Percentiles rank a stretch among this genome's conserved stretches.
Conservation (phyloP, 2,797 vertebrate species). For the Salmo trutta region DNA sequence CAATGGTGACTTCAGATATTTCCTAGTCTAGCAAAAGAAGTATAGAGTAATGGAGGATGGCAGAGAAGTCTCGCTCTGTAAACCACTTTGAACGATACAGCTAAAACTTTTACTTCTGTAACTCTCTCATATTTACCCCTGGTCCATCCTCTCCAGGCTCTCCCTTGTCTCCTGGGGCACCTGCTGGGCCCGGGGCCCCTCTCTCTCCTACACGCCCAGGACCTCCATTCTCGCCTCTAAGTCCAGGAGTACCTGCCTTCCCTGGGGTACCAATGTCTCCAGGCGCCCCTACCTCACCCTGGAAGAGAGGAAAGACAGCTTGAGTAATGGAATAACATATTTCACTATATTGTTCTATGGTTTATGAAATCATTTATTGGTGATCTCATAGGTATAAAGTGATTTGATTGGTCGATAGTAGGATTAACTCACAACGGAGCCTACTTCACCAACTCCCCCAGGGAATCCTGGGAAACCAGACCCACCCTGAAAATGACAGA, state of each 20-base stretch:
- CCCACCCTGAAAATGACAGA: slow-evolving; percentile 78
- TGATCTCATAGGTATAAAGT: neutral
- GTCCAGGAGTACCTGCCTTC: slow-evolving; percentile 87
- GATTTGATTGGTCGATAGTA: neutral
- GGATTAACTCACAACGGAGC: slow-evolving; percentile 82
- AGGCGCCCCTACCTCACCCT: slow-evolving; percentile 88
- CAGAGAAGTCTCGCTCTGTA: slow-evolving; percentile 60
- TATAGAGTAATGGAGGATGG: neutral
- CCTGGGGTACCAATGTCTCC: slow-evolving; percentile 87
- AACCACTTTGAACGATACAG: slow-evolving; percentile 55
- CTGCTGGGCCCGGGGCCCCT: slow-evolving; percentile 82
- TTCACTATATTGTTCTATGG: neutral
- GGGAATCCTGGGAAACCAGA: slow-evolving; percentile 94
- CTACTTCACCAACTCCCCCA: slow-evolving; percentile 88
- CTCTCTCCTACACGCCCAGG: slow-evolving; percentile 85
- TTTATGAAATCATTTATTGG: neutral
- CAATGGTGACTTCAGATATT: neutral
- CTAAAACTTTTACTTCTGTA: neutral
- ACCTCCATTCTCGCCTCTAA: slow-evolving; percentile 87
- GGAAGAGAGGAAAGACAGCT: neutral
- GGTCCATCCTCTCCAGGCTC: slow-evolving; percentile 94
- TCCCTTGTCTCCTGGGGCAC: slow-evolving; percentile 89
- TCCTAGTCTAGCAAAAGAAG: neutral
- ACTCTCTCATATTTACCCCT: slow-evolving; percentile 64
- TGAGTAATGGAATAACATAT: too few species aligned